Evolutionary conservation across 2,888 invertebrate species (phyloP), one percentile per base, ranked within the genome.

Genomic region (Drosophila mettleri): DNA sequence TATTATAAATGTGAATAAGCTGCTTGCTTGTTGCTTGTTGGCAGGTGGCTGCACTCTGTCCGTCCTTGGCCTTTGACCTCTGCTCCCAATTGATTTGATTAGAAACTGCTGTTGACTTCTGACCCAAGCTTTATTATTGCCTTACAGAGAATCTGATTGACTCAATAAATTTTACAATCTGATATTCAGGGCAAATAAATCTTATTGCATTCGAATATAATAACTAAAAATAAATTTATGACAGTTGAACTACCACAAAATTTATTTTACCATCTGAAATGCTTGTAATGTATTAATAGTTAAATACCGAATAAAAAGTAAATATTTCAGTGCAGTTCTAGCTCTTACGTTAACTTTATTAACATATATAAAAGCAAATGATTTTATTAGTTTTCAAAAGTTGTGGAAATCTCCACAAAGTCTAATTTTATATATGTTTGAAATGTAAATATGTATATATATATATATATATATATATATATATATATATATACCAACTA

Each of bases 1-100:
- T 74, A 74, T 70, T 75, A 69, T 75, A 73, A 76, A 83, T 78
- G 73, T 70, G 70, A 75, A 86, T 80, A 66, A 78, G 66, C 54
- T 78, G 62, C 49, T 65, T 68, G 67, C 69, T 72, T 63, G 63
- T 73, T 86, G 69, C 68, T 65, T 59, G 51, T 43, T 54, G 59
- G 22, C 60, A 36, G 51, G n/a, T 36, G 39, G 31, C n/a, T 33
- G 20, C 27, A 12, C 59, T 14, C n/a, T 18, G 31, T 16, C 46
- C 66, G 59, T 43, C 70, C 58, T 68, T 77, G 66, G 49, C 61
- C 61, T 69, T 63, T 73, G 66, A 74, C 70, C 66, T 63, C 46
- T 24, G 51, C 22, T 51, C 34, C 16, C 57, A 9, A 24, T 38
- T 64, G 69, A 66, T 72, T 80, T 78, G 78, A 80, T 82, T 86